These are phyloP conservation scores for Crenichthys baileyi DNA, from an alignment of 2,797 vertebrate species.

Conservation along the genomic window DNA sequence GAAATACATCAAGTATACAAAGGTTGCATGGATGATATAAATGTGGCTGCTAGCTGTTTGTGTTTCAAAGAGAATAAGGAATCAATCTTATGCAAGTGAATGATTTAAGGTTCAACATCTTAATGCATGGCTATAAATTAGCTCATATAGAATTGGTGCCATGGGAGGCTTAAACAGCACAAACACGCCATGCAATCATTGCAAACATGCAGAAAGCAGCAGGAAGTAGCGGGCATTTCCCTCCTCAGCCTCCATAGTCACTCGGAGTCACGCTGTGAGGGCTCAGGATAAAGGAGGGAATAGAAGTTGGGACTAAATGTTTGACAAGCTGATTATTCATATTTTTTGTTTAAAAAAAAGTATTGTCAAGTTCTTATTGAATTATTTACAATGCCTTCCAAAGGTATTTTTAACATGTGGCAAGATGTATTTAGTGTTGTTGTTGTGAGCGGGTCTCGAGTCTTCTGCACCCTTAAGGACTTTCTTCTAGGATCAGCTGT, in stretches of 20 bases:
- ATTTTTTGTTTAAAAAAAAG: too few species aligned
- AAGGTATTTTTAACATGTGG: too few species aligned
- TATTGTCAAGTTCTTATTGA: too few species aligned
- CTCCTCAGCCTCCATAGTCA: neutral
- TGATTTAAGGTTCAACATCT: slow-evolving; percentile 65
- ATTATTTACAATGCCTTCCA: too few species aligned
- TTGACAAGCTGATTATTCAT: too few species aligned
- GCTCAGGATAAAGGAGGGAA: too few species aligned
- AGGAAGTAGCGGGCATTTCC: neutral
- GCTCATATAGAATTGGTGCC: slow-evolving; percentile 9
- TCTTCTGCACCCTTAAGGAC: too few species aligned
- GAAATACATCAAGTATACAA: neutral
- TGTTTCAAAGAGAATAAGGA: slow-evolving; percentile 5
- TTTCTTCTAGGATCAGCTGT: too few species aligned
- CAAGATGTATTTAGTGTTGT: too few species aligned
- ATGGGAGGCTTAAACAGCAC: slow-evolving; percentile 20
- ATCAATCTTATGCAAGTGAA: slow-evolving; percentile 40
- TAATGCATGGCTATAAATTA: slow-evolving; percentile 72
- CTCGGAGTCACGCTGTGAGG: too few species aligned
- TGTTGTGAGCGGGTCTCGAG: too few species aligned
- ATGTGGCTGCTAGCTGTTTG: slow-evolving; percentile 1
- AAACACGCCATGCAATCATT: slow-evolving; percentile 17
- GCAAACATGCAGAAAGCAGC: slow-evolving; percentile 16
- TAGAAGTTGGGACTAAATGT: too few species aligned
- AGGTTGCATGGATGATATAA: slow-evolving; percentile 13